Percentiles rank a stretch among this genome's conserved stretches.
Conservation (phyloP, 92 coral and sea anemone species). For the Porites rus region DNA sequence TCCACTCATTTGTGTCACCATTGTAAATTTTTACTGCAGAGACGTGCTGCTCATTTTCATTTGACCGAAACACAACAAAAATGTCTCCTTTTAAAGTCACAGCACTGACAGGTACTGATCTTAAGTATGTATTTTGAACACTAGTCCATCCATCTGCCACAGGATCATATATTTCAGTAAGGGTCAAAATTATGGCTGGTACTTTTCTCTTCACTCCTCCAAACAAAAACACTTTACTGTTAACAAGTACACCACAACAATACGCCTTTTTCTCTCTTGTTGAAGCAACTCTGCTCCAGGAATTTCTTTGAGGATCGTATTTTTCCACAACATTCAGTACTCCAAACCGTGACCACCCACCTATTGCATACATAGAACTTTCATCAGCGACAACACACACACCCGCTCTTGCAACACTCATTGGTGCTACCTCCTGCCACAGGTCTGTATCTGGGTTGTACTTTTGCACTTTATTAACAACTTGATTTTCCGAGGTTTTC, state of each 20-base stretch:
- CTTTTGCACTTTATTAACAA: background rate
- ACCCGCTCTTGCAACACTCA: background rate
- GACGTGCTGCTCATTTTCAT: too few species aligned
- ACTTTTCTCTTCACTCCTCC: background rate
- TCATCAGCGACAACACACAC: slow-evolving; percentile 9
- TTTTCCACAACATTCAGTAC: background rate
- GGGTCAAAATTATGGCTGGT: background rate
- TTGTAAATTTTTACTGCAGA: background rate
- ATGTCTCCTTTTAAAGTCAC: background rate
- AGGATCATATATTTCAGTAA: background rate
- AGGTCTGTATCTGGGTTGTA: slow-evolving; percentile 13
- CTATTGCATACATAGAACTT: background rate
- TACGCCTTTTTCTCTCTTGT: background rate
- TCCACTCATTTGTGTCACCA: background rate
- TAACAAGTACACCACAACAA: background rate
- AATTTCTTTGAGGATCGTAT: background rate
- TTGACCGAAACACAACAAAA: background rate
- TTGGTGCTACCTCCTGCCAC: background rate
- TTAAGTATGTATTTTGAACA: background rate
- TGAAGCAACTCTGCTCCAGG: slow-evolving; percentile 1
- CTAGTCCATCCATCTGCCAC: background rate
- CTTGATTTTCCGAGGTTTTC: background rate
- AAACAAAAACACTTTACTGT: background rate
- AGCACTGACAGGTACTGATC: background rate
- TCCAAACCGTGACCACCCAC: background rate